A percentile compares a stretch with the other conserved stretches of the same genome.
Conservation (phyloP, 2,888 invertebrate species). For the Cybosia mesomella region DNA sequence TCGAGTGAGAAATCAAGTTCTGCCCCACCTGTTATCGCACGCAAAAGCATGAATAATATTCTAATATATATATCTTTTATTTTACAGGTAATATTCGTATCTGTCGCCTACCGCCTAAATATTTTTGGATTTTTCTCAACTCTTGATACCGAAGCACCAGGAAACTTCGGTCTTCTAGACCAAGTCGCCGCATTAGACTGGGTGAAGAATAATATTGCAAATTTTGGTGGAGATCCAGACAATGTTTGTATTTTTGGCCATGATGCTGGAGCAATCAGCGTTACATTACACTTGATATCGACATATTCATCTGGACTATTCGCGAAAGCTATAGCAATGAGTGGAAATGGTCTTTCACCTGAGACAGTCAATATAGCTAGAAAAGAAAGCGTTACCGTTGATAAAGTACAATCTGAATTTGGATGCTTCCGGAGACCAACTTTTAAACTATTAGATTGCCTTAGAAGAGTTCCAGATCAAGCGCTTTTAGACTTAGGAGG, state of each 20-base stretch:
- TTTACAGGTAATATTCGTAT: conserved; percentile 91
- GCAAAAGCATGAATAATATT: too few species aligned
- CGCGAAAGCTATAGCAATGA: conserved; percentile 93
- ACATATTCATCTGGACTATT: conserved; percentile 90
- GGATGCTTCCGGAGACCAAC: conserved; percentile 90
- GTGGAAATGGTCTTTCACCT: conserved; percentile 90
- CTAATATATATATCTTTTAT: conserved; percentile 14
- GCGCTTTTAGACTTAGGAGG: conserved; percentile 88
- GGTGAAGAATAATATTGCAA: conserved; percentile 91
- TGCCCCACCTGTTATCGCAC: too few species aligned
- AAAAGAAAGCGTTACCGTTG: conserved; percentile 88
- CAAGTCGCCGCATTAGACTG: conserved; percentile 93
- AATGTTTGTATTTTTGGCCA: conserved; percentile 93
- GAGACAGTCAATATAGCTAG: conserved; percentile 88
- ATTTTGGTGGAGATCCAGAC: conserved; percentile 91
- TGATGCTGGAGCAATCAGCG: conserved; percentile 92
- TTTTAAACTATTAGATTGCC: conserved; percentile 89
- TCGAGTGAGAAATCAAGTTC: too few species aligned
- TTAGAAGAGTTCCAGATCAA: conserved; percentile 88
- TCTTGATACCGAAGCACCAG: conserved; percentile 91
- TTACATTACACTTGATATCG: conserved; percentile 91
- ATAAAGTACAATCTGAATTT: conserved; percentile 89
- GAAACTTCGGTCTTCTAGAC: conserved; percentile 93
- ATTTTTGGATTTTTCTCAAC: conserved; percentile 95
- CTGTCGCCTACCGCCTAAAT: conserved; percentile 92